These are phyloP conservation scores for Melinaea menophilus DNA, from an alignment of 2,888 invertebrate genomes.

Conservation along the genomic window DNA sequence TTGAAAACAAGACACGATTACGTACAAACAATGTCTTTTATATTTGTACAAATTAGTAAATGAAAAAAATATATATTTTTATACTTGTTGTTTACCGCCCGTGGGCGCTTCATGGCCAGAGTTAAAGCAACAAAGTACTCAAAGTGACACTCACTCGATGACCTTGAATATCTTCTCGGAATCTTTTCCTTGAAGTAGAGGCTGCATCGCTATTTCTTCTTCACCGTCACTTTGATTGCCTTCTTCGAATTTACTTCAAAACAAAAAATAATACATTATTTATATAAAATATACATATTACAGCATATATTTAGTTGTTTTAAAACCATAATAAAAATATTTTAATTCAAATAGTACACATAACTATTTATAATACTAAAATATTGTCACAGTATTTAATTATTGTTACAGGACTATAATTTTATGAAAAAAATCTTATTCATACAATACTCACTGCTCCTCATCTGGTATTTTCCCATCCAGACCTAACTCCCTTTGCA, in stretches of 20 bases:
- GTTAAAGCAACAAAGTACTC: too few species aligned
- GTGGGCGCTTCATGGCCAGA: too few species aligned
- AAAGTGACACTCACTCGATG: slow-evolving; percentile 79
- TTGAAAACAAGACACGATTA: too few species aligned
- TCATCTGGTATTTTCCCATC: slow-evolving; percentile 70
- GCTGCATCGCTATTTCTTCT: slow-evolving; percentile 87
- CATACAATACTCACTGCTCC: slow-evolving; percentile 52
- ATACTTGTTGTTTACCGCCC: background rate
- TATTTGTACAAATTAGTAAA: too few species aligned
- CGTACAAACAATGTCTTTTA: too few species aligned
- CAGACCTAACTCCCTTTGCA: slow-evolving; percentile 70
- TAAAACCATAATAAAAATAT: too few species aligned
- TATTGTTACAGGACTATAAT: too few species aligned
- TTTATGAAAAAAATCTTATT: background rate
- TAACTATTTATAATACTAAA: too few species aligned
- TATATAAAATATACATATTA: too few species aligned
- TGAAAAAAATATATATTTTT: background rate
- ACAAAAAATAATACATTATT: background rate
- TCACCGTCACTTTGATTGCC: slow-evolving; percentile 73
- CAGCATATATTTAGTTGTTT: too few species aligned
- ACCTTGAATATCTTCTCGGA: slow-evolving; percentile 81
- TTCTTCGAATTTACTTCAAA: slow-evolving; percentile 59
- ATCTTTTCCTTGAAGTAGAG: slow-evolving; percentile 81
- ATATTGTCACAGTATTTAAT: too few species aligned
- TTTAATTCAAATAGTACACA: too few species aligned